Evolutionary conservation across 2,888 invertebrate species (phyloP), one percentile per base, ranked within the genome.

Genomic region (Acanthosoma haemorrhoidale): DNA sequence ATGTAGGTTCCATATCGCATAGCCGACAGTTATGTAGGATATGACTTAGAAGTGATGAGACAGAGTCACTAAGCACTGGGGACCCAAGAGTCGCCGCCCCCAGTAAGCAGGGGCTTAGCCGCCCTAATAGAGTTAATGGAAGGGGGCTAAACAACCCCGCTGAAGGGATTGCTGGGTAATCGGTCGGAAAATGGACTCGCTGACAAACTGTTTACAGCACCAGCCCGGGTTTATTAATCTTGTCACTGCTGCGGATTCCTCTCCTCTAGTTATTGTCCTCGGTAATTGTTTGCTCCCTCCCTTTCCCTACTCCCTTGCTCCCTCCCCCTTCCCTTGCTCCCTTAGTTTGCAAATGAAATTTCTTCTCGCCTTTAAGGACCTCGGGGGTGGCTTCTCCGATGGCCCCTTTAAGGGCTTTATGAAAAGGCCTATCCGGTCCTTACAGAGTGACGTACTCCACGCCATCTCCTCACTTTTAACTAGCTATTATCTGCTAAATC

Each of bases 141-240:
- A 3, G 5, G 51, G 25, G 51, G 69, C 68, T 63, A 59, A 61
- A 63, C 71, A 71, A 51, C 18, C 29, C 67, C 34, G 36, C 69
- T 43, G 61, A 58, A 68, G 72, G 70, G 71, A 74, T 74, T 74
- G 70, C 51, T 70, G 73, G 71, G 73, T 74, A 74, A 74, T 74
- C 74, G 74, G 73, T 57, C 68, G 74, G 74, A 74, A 74, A 74
- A 74, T 74, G 73, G 74, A 68, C 39, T 29, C 36, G 67, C 66
- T 71, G 71, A 71, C 71, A 69, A 69, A 71, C 66, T 71, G 71
- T 71, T 69, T 71, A 71, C 69, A 31, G 69, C 21, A 41, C 4
- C 60, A n/a, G n/a, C 60, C n/a, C 3, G 32, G 21, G 60, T 60
- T 60, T 60, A 60, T 60, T 60, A 60, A 60, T 60, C 60, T 60